Conservation (phyloP, 2,888 invertebrate genomes). For the Drosophila yooni region DNA sequence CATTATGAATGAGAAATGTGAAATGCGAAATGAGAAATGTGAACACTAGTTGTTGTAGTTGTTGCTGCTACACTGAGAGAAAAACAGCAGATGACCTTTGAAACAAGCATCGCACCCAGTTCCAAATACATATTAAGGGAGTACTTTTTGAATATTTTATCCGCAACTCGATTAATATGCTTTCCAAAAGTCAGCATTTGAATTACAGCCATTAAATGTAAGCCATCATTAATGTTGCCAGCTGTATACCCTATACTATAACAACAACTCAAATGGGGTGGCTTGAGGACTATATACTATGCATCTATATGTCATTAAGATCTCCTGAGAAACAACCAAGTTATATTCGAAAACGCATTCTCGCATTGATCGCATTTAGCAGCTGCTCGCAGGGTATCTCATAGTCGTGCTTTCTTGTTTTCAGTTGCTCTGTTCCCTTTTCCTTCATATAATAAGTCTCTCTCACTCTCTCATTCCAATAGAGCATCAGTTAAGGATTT, state of each 20-base stretch:
- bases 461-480: neutral
- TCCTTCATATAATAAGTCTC: neutral
- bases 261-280: neutral
- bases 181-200: conserved; percentile 20
- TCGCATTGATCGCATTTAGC: neutral
- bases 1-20: conserved; percentile 50
- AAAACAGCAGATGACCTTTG: conserved; percentile 34
- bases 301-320: no score
- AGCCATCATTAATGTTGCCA: conserved; percentile 37
- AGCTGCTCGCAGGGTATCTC: neutral
- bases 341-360: neutral
- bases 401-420: neutral
- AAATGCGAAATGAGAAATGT: conserved; percentile 10
- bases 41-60: conserved; percentile 4
- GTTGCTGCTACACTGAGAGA: conserved; percentile 7
- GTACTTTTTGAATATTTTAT: conserved; percentile 8
- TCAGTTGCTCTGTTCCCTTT: no score
- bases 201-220: conserved; percentile 31
- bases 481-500: neutral
- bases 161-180: conserved; percentile 8
- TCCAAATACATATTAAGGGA: conserved; percentile 19
- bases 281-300: neutral
- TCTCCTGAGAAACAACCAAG: neutral
- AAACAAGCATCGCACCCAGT: conserved; percentile 23
- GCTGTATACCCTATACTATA: conserved; percentile 3